Evolutionary conservation across 1,140 invertebrate species (phyloP).

Genomic region (Leucophenga varia): DNA sequence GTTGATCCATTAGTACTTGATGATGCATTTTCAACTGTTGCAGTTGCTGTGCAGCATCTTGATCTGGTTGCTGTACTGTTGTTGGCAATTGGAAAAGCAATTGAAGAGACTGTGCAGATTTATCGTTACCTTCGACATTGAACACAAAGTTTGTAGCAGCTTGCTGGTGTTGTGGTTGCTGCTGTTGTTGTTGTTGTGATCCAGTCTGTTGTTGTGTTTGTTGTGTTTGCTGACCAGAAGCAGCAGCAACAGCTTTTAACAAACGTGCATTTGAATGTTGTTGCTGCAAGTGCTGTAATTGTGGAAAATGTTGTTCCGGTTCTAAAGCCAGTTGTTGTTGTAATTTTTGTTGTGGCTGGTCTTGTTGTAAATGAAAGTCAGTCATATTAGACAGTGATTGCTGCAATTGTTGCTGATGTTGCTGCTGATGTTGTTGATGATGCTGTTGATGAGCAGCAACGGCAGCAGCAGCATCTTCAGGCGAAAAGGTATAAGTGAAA

Average conservation of each 20-base stretch:
- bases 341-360: slow-evolving; percentile 21
- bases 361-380: slow-evolving; percentile 41
- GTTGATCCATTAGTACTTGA: slow-evolving; percentile 34
- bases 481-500: slow-evolving; percentile 40
- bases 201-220: slow-evolving; percentile 18
- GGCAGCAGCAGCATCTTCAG: slow-evolving; percentile 32
- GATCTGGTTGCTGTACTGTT: slow-evolving; percentile 34
- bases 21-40: slow-evolving; percentile 43
- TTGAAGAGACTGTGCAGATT: slow-evolving; percentile 49
- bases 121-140: slow-evolving; percentile 47
- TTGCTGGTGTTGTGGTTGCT: slow-evolving; percentile 16
- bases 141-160: slow-evolving; percentile 49
- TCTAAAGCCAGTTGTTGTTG: slow-evolving; percentile 26
- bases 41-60: slow-evolving; percentile 28
- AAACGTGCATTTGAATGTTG: slow-evolving; percentile 46
- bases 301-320: slow-evolving; percentile 46
- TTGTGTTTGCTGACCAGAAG: slow-evolving; percentile 40
- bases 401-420: slow-evolving; percentile 58
- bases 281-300: slow-evolving; percentile 58
- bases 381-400: slow-evolving; percentile 56
- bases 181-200: slow-evolving; percentile 33
- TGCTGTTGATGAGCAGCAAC: slow-evolving; percentile 20
- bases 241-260: slow-evolving; percentile 55
- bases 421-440: slow-evolving; percentile 56
- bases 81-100: slow-evolving; percentile 49